A percentile compares a stretch with the other conserved stretches of the same genome.
Evolutionary conservation across 2,888 invertebrate species (phyloP).

Genomic region (Noctuana brunneofusca): DNA sequence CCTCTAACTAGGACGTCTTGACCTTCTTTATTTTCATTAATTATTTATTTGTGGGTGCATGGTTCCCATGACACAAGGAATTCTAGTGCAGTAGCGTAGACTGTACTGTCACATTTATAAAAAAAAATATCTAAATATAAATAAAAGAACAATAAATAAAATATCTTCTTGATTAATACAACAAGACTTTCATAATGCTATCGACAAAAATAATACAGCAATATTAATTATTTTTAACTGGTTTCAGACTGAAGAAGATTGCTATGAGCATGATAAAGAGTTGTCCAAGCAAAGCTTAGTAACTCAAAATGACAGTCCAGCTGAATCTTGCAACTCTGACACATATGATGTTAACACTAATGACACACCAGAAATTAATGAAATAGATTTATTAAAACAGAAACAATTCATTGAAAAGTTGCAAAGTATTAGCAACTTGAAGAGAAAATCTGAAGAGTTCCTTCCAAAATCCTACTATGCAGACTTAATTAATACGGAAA

Average conservation of each 20-base stretch:
- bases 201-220: neutral
- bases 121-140: too few species aligned
- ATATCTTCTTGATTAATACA: neutral
- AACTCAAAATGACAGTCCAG: constrained; percentile 57
- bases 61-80: too few species aligned
- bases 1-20: too few species aligned
- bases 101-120: too few species aligned
- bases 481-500: constrained; percentile 65
- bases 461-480: constrained; percentile 72
- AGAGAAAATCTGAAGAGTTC: constrained; percentile 77
- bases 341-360: constrained; percentile 55
- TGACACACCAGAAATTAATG: constrained; percentile 58
- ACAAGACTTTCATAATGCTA: neutral
- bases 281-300: constrained; percentile 58
- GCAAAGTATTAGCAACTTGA: constrained; percentile 70
- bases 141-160: too few species aligned
- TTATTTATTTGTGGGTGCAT: too few species aligned
- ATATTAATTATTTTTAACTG: neutral
- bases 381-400: constrained; percentile 66
- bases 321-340: constrained; percentile 62
- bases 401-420: constrained; percentile 74
- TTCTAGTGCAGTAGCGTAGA: too few species aligned
- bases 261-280: constrained; percentile 64
- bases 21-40: too few species aligned
- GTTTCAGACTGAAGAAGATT: constrained; percentile 71